These are phyloP conservation scores for Heteronetta atricapilla DNA, from an alignment of 2,113 vertebrate genomes.

Conservation along the genomic window DNA sequence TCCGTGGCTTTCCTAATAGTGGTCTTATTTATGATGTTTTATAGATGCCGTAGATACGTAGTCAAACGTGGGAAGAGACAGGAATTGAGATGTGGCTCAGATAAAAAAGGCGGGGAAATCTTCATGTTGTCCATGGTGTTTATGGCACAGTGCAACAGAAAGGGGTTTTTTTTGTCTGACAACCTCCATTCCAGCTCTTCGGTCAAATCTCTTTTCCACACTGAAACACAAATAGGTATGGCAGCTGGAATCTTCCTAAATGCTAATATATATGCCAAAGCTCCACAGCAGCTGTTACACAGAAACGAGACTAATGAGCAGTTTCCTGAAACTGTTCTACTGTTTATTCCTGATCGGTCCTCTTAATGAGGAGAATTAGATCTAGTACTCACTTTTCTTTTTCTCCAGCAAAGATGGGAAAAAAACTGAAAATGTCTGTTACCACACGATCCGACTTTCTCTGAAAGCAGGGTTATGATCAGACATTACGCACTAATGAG, in stretches of 20 bases:
- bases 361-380: background rate
- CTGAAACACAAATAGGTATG: background rate
- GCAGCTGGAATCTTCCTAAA: background rate
- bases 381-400: background rate
- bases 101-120: background rate
- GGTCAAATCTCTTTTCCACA: background rate
- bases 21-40: background rate
- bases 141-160: background rate
- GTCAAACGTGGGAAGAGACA: background rate
- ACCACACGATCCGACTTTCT: background rate
- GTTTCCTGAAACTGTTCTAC: background rate
- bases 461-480: background rate
- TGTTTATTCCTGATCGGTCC: background rate
- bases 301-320: background rate
- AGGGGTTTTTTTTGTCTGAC: background rate
- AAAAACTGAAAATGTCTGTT: background rate
- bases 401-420: background rate
- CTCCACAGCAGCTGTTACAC: background rate
- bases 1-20: background rate
- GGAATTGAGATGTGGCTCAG: background rate
- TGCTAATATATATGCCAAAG: background rate
- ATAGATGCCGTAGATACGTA: background rate
- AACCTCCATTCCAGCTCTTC: background rate
- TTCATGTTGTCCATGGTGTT: background rate
- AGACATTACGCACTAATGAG: background rate